Evolutionary conservation across 2,797 vertebrate genomes (phyloP).

Genomic region (Chromobotia macracanthus): DNA sequence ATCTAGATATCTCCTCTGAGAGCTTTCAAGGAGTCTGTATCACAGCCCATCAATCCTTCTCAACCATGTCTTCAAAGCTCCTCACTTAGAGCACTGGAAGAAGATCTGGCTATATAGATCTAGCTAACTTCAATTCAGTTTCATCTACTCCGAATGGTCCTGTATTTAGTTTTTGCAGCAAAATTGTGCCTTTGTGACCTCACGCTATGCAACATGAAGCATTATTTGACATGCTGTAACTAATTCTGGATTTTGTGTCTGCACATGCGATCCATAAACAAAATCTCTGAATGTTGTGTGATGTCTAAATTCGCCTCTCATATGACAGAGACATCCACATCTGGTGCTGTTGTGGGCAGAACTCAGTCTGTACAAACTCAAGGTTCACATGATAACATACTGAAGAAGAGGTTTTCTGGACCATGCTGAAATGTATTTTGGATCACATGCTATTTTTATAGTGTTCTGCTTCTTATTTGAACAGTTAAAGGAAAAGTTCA

Average conservation of each 20-base stretch:
- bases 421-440: no score
- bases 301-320: constrained; percentile 46
- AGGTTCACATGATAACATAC: not conserved
- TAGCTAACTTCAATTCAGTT: no score
- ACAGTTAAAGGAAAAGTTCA: no score
- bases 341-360: no score
- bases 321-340: constrained; percentile 32
- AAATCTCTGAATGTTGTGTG: not conserved
- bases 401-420: no score
- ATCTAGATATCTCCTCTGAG: constrained; percentile 40
- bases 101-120: no score
- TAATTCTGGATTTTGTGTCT: constrained; percentile 30
- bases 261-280: constrained; percentile 14
- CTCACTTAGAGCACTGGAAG: no score
- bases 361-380: not conserved
- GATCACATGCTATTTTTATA: no score
- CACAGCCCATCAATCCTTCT: constrained; percentile 53
- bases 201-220: not conserved
- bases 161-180: not conserved
- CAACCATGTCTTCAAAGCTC: no score
- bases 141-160: no score
- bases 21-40: constrained; percentile 43
- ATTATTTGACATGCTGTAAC: constrained; percentile 25
- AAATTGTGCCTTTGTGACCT: not conserved
- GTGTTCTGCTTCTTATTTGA: no score